Conservation (phyloP, 2,797 vertebrate genomes). For the Ficedula albicollis region DNA sequence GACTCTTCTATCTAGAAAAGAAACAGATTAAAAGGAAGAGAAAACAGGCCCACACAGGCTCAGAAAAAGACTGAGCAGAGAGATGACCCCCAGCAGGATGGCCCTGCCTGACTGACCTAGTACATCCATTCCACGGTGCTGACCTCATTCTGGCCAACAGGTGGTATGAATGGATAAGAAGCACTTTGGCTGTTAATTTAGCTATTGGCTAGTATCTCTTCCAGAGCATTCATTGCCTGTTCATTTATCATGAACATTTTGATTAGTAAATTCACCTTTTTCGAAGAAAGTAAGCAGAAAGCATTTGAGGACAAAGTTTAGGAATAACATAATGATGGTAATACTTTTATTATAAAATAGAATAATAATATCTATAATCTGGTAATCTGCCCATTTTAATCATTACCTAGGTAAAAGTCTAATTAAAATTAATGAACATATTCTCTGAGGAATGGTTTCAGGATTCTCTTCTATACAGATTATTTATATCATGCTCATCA, state of each 20-base stretch:
- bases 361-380: background rate
- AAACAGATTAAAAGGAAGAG: background rate
- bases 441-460: background rate
- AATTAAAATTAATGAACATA: constrained; percentile 22
- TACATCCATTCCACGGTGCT: background rate
- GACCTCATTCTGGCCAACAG: background rate
- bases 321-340: background rate
- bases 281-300: background rate
- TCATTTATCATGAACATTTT: background rate
- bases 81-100: background rate
- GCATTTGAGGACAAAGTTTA: background rate
- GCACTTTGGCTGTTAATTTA: background rate
- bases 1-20: background rate
- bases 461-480: background rate
- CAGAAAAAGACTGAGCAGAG: background rate
- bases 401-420: background rate
- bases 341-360: background rate
- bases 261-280: background rate
- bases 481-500: constrained; percentile 43
- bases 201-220: background rate
- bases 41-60: background rate
- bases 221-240: background rate
- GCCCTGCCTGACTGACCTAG: background rate
- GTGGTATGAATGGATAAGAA: background rate
- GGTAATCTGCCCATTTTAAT: background rate